These are phyloP conservation scores for Dromaius novaehollandiae DNA, from an alignment of 2,113 vertebrate genomes.

Conservation along the genomic window DNA sequence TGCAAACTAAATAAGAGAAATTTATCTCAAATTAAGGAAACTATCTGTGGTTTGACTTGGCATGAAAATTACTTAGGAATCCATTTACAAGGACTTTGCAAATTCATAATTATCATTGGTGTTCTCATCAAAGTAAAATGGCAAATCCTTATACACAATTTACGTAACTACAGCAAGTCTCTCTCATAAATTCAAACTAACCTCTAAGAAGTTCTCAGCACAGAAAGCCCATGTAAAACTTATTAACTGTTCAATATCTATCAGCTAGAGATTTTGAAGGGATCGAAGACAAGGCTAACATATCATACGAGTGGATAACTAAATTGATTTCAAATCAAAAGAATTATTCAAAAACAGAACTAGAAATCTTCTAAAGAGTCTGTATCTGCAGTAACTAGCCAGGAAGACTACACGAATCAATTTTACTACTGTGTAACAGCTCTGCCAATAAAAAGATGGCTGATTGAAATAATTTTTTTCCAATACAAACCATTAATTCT, in stretches of 20 bases:
- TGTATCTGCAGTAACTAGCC: not conserved
- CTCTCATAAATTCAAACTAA: not conserved
- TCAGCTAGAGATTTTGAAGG: not conserved
- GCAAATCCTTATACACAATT: not conserved
- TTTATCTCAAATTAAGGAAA: not conserved
- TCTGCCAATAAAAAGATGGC: not conserved
- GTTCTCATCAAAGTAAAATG: not conserved
- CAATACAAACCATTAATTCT: not conserved
- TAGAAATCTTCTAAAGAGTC: not conserved
- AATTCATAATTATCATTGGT: not conserved
- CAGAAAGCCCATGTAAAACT: not conserved
- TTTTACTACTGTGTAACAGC: not conserved
- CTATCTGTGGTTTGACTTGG: not conserved
- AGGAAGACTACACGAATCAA: not conserved
- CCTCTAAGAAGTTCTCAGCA: not conserved
- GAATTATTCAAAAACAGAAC: not conserved
- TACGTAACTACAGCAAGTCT: not conserved
- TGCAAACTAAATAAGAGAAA: not conserved
- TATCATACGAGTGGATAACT: not conserved
- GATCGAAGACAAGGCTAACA: not conserved
- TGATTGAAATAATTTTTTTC: not conserved
- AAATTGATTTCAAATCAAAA: not conserved
- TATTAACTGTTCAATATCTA: not conserved
- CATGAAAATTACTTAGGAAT: not conserved
- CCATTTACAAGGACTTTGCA: not conserved